phyloP scores from a whole-genome alignment of 2,113 vertebrate genomes.

The Rissa tridactyla region DNA sequence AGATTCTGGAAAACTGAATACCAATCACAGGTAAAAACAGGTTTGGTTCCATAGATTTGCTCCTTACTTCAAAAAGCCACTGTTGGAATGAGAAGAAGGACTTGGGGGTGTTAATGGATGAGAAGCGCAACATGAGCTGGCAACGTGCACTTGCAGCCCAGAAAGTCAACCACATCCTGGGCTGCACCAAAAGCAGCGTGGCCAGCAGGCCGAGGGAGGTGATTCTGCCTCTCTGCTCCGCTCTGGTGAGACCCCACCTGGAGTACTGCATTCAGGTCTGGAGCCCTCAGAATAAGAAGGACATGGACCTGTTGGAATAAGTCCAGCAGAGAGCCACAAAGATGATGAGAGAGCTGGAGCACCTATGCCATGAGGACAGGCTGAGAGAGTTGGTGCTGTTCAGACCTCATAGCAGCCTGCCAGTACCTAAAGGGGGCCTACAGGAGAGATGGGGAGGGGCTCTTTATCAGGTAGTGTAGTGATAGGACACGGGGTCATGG shows the following conservation, averaged over 20 bases:
- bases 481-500: not conserved
- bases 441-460: not conserved
- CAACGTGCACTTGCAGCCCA: not conserved
- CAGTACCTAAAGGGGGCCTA: not conserved
- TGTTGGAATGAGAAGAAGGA: not conserved
- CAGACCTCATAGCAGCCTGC: not conserved
- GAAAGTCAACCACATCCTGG: not conserved
- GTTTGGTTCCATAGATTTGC: not conserved
- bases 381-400: not conserved
- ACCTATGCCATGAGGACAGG: not conserved
- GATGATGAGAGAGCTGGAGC: not conserved
- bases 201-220: not conserved
- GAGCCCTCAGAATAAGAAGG: not conserved
- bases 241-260: not conserved
- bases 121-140: not conserved
- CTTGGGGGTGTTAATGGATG: not conserved
- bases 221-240: not conserved
- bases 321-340: not conserved
- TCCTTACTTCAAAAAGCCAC: not conserved
- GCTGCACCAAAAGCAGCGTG: not conserved
- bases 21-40: not conserved
- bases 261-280: not conserved
- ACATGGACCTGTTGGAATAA: not conserved
- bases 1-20: not conserved
- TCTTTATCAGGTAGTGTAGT: not conserved